phyloP scores from a whole-genome alignment of 2,888 invertebrate genomes.

The Tromatobia lineatoria region DNA sequence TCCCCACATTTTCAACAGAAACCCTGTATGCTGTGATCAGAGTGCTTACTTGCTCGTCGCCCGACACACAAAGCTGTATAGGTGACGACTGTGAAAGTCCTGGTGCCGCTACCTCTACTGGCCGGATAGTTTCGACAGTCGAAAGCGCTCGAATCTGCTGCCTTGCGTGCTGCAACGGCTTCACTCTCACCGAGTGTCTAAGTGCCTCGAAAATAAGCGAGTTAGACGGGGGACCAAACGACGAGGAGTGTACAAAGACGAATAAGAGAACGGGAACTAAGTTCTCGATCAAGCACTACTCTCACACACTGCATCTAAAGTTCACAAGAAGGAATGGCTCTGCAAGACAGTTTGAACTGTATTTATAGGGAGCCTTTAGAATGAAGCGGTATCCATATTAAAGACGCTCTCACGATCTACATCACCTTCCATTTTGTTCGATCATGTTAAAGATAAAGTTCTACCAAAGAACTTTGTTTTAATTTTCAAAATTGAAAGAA shows the following conservation, averaged over 20 bases:
- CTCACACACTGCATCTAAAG: slow-evolving; percentile 32
- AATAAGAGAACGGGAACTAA: slow-evolving; percentile 48
- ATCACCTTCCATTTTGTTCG: neutral
- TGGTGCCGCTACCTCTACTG: neutral
- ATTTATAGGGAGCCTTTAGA: slow-evolving; percentile 22
- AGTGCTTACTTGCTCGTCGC: slow-evolving; percentile 19
- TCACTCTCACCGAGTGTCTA: slow-evolving; percentile 46
- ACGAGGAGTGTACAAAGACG: slow-evolving; percentile 42
- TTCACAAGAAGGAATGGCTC: slow-evolving; percentile 19
- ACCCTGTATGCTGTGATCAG: slow-evolving; percentile 18
- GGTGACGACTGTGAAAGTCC: neutral
- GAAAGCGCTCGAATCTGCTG: slow-evolving; percentile 51
- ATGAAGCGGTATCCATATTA: slow-evolving; percentile 13
- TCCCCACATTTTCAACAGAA: slow-evolving; percentile 42
- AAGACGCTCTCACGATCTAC: neutral
- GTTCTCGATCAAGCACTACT: slow-evolving; percentile 50
- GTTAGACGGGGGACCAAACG: slow-evolving; percentile 34
- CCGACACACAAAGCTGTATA: neutral
- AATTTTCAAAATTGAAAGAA: neutral
- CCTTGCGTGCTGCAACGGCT: slow-evolving; percentile 27
- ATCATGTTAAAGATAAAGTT: neutral
- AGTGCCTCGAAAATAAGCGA: slow-evolving; percentile 59
- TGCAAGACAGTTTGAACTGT: slow-evolving; percentile 30
- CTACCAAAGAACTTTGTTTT: neutral
- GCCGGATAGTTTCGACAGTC: slow-evolving; percentile 54